Evolutionary conservation across 2,113 vertebrate species (phyloP), one percentile per base, ranked within the genome.

Genomic region (Festucalex cinctus): DNA sequence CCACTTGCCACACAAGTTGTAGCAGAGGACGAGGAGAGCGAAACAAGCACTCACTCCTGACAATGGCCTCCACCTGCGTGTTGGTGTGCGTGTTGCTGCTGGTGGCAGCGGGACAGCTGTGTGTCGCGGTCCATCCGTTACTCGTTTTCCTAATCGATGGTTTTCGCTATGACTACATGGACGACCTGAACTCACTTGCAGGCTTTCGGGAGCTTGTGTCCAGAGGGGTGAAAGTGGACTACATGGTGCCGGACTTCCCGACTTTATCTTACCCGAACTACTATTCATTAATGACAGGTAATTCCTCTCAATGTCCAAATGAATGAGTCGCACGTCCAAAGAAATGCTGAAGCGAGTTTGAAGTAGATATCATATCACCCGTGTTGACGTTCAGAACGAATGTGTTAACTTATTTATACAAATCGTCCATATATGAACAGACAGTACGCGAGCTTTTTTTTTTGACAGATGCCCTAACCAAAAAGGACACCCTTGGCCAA

Each of bases 221-320:
- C 46, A 90, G 80, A 69, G 97, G 97, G 0, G 95, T 97, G 24
- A 96, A 95, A 80, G 95, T 93, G 89, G 95, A 98, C 76, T 96
- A 97, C 84, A 74, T 96, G 92, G 97, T 94, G 0, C 95, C 97
- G 0, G 96, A 96, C 76, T 98, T 98, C 43, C 96, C 97, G 9
- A 96, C 92, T 66, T 90, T 97, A 46, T 98, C 97, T 0, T 98
- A 94, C 49, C 97, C 97, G 0, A 98, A 98, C 53, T 98, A 98
- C 80, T 98, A 98, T 88, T 92, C 93, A 0, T 72, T 98, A 7
- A 98, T 98, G 97, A 98, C 97, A 0, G 97, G 97, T 96, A 83
- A 92, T 39, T n/a, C 37, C 0, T 4, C 35, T n/a, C 19, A 44
- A 44, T 44, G 4, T 1, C 14, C 43, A 6, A 17, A 44, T 19